Evolutionary conservation across 2,888 invertebrate genomes (phyloP).

Genomic region (Lycaena phlaeas): DNA sequence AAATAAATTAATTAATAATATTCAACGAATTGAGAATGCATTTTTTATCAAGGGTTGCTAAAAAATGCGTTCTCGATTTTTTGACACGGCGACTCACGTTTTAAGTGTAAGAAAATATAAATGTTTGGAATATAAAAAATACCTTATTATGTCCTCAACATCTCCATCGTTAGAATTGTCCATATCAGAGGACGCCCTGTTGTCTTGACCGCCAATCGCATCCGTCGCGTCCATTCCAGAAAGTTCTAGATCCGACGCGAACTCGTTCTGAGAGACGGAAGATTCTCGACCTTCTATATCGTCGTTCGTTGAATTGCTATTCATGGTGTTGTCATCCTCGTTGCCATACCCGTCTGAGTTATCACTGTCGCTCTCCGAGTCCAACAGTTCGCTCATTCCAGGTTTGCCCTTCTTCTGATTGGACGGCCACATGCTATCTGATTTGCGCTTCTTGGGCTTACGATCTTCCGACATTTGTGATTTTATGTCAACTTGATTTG

Average conservation of each 20-base stretch:
- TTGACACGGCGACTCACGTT: no score
- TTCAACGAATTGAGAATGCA: no score
- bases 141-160: constrained; percentile 75
- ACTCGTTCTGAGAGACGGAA: constrained; percentile 68
- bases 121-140: constrained; percentile 20
- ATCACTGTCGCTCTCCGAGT: constrained; percentile 74
- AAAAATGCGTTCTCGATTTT: no score
- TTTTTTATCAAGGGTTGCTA: no score
- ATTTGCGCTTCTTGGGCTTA: constrained; percentile 75
- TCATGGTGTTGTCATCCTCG: constrained; percentile 61
- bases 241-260: constrained; percentile 75
- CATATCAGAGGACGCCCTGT: constrained; percentile 67
- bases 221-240: constrained; percentile 76
- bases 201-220: constrained; percentile 58
- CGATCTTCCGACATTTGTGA: constrained; percentile 47
- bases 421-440: constrained; percentile 73
- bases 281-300: constrained; percentile 54
- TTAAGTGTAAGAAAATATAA: no score
- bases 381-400: constrained; percentile 73
- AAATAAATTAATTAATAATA: no score
- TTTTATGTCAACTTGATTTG: constrained; percentile 34
- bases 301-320: constrained; percentile 59
- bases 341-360: constrained; percentile 55
- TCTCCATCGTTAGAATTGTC: constrained; percentile 75
- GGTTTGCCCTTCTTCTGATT: constrained; percentile 75